Percentiles rank a stretch among this genome's conserved stretches.
These are phyloP conservation scores for Chloropsis hardwickii DNA, from an alignment of 2,113 vertebrate species.

Conservation along the genomic window DNA sequence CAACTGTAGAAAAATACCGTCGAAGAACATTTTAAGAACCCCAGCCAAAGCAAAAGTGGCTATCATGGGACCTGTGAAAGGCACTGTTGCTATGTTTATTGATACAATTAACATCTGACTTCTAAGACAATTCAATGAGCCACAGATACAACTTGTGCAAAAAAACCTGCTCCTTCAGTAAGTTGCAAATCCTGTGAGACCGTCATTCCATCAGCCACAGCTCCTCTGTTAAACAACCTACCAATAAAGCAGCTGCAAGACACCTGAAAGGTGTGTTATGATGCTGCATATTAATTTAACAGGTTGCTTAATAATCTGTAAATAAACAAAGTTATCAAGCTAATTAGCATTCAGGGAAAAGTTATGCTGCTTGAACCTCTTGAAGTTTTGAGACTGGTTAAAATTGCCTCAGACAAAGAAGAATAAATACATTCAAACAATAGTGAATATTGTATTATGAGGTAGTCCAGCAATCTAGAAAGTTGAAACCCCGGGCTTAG, in stretches of 20 bases:
- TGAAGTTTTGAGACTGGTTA: neutral
- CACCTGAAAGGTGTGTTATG: neutral
- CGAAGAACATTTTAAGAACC: neutral
- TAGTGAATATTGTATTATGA: neutral
- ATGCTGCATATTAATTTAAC: constrained; percentile 9
- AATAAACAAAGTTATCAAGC: constrained; percentile 19
- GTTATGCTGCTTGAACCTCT: neutral
- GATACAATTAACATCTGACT: constrained; percentile 37
- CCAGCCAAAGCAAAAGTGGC: neutral
- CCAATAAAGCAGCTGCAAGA: neutral
- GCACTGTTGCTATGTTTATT: neutral
- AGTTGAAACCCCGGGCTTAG: fast-evolving
- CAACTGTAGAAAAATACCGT: neutral
- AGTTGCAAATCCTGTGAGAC: neutral
- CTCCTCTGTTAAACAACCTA: neutral
- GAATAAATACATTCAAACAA: neutral
- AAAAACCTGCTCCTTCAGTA: constrained; percentile 21
- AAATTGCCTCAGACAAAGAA: neutral
- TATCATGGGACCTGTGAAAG: neutral
- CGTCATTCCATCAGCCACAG: neutral
- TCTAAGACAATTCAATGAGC: constrained; percentile 26
- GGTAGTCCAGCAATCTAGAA: neutral
- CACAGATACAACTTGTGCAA: constrained; percentile 16
- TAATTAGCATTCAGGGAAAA: neutral
- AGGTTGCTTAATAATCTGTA: constrained; percentile 24